Evolutionary conservation across 1,140 invertebrate species (phyloP).

Genomic region (Megalonaias nervosa): DNA sequence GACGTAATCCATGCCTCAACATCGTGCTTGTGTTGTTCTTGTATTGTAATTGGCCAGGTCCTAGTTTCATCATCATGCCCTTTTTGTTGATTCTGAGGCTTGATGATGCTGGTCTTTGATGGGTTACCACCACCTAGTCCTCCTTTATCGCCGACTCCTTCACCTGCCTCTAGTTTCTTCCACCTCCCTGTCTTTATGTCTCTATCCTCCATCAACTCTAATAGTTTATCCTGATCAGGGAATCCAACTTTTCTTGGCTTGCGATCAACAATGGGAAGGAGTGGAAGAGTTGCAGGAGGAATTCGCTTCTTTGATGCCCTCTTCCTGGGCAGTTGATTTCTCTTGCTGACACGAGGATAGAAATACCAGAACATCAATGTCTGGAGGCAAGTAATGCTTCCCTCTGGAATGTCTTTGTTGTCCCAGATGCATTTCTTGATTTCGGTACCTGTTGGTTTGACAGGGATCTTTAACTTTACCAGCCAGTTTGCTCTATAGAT

Average conservation of each 20-base stretch:
- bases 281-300: slow-evolving; percentile 28
- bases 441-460: slow-evolving; percentile 37
- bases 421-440: slow-evolving; percentile 55
- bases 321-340: slow-evolving; percentile 5
- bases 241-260: neutral
- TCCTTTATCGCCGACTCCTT: no score
- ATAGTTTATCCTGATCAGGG: no score
- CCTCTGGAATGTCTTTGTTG: slow-evolving; percentile 52
- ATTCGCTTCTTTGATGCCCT: slow-evolving; percentile 30
- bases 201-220: no score
- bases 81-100: no score
- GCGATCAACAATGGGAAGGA: slow-evolving; percentile 17
- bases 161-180: no score
- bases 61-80: neutral
- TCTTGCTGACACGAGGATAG: slow-evolving; percentile 22
- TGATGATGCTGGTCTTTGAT: no score
- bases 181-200: no score
- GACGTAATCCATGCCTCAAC: slow-evolving; percentile 33
- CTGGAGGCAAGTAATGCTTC: slow-evolving; percentile 56
- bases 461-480: slow-evolving; percentile 52
- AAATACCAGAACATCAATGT: slow-evolving; percentile 63
- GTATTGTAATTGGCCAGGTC: slow-evolving; percentile 23
- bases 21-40: slow-evolving; percentile 13
- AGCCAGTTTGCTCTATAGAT: slow-evolving; percentile 49
- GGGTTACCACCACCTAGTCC: no score